Base-by-base conservation (phyloP, 2,888 invertebrate genomes). In the Drosophila quasianomalipes region DNA sequence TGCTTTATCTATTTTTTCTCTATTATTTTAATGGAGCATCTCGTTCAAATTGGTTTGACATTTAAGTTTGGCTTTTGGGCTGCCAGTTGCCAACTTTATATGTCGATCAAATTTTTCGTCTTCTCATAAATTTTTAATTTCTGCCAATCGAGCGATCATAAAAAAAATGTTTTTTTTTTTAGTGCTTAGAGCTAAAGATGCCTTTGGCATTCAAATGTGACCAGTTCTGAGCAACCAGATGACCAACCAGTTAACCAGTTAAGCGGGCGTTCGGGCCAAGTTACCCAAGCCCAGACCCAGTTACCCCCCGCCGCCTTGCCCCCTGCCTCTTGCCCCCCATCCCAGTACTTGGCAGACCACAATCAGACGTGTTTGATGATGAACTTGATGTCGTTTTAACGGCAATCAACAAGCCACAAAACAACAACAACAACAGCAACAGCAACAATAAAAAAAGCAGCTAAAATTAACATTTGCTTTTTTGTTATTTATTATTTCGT, bases 181-280 rank as follows among this genome's bases (percentile, higher is more conserved):
- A 80, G 61, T 69, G 75, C 70, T 70, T 70, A 54, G 77, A 70
- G 81, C 62, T 70, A 66, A 73, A 54, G 68, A 82, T 82, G 81
- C 89, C 82, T 90, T 90, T 90, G 85, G 87, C 90, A 91, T 90
- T 85, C 85, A 85, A 85, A 85, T 85, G 77, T 86, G 61, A 51
- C 54, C 54, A 68, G 52, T 57, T 51, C 51, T 76, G 44, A 59
- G 16, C 35, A 52, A 12, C 30, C 62, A 53, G 55, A 33, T 22
- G 22, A 35, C 16, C 52, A 31, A 31, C 54, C 33, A 54, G 14
- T 5, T 74, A 76, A 76, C 76, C 76, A 75, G 88, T 87, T 68
- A 64, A 58, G 82, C 85, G 73, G 87, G 75, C 69, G 74, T 70
- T 26, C 61, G 52, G 41, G 31, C 55, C 68, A 55, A 67, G 9